Evolutionary conservation across 1,140 invertebrate genomes (phyloP).

Genomic region (Drosophila santomea): DNA sequence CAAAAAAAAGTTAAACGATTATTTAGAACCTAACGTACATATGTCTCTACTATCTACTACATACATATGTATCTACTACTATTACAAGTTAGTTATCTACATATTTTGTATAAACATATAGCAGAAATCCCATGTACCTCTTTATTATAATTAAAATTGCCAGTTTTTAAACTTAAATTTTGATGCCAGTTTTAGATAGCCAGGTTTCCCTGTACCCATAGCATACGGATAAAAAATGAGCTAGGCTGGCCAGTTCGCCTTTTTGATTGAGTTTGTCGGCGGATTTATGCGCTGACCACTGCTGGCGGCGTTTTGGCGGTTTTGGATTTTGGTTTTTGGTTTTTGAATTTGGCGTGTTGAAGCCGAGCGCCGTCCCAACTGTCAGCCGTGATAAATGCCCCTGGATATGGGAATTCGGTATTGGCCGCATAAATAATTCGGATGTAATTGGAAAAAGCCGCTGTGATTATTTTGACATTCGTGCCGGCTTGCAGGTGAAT

Average conservation of each 20-base stretch:
- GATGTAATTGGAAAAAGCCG: conserved; percentile 53
- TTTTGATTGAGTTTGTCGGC: conserved; percentile 67
- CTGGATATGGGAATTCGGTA: conserved; percentile 47
- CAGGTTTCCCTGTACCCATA: conserved; percentile 10
- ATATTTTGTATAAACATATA: too few relatives aligned
- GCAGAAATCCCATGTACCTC: too few relatives aligned
- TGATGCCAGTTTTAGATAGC: not conserved
- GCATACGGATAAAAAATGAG: conserved; percentile 32
- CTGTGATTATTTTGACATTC: conserved; percentile 34
- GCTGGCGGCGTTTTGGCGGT: conserved; percentile 57
- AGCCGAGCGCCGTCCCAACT: conserved; percentile 55
- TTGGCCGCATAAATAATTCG: conserved; percentile 68
- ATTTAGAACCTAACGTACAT: too few relatives aligned
- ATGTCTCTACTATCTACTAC: too few relatives aligned
- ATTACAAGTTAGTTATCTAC: too few relatives aligned
- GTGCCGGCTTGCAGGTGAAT: conserved; percentile 32
- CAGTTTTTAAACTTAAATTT: not conserved
- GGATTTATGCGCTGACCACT: conserved; percentile 61
- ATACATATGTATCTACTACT: too few relatives aligned
- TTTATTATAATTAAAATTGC: too few relatives aligned
- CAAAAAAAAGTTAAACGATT: not conserved
- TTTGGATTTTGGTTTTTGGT: conserved; percentile 7
- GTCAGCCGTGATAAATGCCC: conserved; percentile 65
- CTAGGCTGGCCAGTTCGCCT: conserved; percentile 30
- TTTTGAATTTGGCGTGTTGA: conserved; percentile 33